Percentiles rank a stretch among this genome's conserved stretches.
Evolutionary conservation across 1,140 invertebrate genomes (phyloP).

Genomic region (Penaeus japonicus): DNA sequence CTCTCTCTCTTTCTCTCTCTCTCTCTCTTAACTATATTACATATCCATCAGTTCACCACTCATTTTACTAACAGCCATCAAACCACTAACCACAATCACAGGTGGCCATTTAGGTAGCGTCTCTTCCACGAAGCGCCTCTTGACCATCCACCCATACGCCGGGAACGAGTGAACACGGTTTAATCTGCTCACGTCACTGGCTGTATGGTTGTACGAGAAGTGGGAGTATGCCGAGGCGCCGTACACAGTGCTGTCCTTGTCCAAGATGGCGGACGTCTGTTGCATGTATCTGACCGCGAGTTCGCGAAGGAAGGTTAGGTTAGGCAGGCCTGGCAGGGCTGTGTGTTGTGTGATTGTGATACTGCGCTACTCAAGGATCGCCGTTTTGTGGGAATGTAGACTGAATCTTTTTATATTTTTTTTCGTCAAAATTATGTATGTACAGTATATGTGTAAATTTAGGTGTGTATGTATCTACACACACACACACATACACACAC

Average conservation of each 20-base stretch:
- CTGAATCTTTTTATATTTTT: too few relatives aligned
- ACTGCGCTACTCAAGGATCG: too few relatives aligned
- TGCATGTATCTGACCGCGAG: conserved; percentile 66
- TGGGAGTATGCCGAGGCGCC: conserved; percentile 76
- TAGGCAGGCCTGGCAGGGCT: too few relatives aligned
- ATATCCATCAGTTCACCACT: neutral
- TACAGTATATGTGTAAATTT: too few relatives aligned
- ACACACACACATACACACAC: too few relatives aligned
- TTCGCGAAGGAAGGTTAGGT: too few relatives aligned
- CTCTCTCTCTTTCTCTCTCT: too few relatives aligned
- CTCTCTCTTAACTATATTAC: neutral
- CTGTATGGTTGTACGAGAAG: conserved; percentile 72
- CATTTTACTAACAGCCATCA: too few relatives aligned
- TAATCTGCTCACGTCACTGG: conserved; percentile 68
- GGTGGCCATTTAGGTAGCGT: conserved; percentile 72
- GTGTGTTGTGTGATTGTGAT: too few relatives aligned
- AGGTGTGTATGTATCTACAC: too few relatives aligned
- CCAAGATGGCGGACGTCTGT: conserved; percentile 70
- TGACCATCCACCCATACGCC: conserved; percentile 73
- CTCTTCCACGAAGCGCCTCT: conserved; percentile 70
- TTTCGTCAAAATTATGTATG: too few relatives aligned
- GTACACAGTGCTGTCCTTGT: conserved; percentile 69
- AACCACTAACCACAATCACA: conserved; percentile 58
- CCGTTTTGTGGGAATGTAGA: too few relatives aligned
- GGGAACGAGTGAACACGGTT: conserved; percentile 75